These are phyloP conservation scores for Agelaius tricolor DNA, from an alignment of 2,113 vertebrate species.

Conservation along the genomic window DNA sequence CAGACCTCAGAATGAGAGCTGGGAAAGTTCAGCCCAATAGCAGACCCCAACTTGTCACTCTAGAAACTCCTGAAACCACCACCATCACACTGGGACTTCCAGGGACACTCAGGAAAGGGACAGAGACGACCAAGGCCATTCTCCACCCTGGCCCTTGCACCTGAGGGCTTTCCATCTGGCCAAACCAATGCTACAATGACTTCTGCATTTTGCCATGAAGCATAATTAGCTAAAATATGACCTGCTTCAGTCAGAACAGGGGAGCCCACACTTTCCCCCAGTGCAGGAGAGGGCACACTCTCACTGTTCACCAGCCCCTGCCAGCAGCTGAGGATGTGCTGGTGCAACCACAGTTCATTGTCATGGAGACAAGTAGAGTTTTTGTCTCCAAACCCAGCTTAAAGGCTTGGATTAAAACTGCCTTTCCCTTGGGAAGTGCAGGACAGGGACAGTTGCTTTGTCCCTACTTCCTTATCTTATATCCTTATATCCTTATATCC, in stretches of 20 bases:
- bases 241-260: background rate
- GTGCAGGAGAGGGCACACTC: background rate
- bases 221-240: background rate
- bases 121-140: background rate
- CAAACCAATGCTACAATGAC: accelerated
- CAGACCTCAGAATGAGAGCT: background rate
- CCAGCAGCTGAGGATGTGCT: conserved; percentile 7
- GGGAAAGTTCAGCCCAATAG: background rate
- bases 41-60: background rate
- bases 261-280: background rate
- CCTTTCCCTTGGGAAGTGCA: conserved; percentile 37
- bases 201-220: background rate
- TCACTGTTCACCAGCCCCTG: background rate
- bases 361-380: conserved; percentile 71
- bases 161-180: background rate
- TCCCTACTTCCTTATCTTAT: background rate
- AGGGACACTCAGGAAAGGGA: background rate
- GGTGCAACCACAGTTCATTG: conserved; percentile 48
- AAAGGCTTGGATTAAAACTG: conserved; percentile 62
- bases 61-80: background rate
- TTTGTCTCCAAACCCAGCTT: conserved; percentile 59
- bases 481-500: background rate
- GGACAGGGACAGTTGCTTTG: background rate
- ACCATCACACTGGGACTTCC: background rate
- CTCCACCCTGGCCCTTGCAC: background rate